Evolutionary conservation across 1,140 invertebrate species (phyloP), one percentile per base, ranked within the genome.

Genomic region (Diploscapter pachys): DNA sequence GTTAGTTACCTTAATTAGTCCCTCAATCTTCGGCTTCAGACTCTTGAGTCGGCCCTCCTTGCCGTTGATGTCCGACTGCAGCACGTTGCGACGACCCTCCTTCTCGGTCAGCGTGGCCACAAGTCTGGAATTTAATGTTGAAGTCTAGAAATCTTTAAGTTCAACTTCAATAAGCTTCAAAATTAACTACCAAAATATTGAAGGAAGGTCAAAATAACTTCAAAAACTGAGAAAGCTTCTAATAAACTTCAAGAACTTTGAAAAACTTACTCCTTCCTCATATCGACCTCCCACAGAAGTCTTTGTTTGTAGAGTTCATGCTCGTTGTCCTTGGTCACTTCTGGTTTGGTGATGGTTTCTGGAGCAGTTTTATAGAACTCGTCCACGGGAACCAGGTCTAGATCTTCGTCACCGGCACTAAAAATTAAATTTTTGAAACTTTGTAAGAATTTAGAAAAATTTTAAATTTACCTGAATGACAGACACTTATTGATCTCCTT

Each of bases 401-500:
- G 56, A 49, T 59, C 52, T 53, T 76, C 75, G 53, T 76, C 75
- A 4, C 70, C 70, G 13, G 75, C 69, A 54, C 75, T 76, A 61
- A 67, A 76, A 72, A 11, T 52, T 2, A 6, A 31, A 55, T 50
- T 68, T 52, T 52, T 9, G 6, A 5, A 50, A 31, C 31, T 31
- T 31, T 31, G 31, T 13, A 59, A 59, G 57, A 11, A 11, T 59
- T 11, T 59, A n/a, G 52, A 54, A 71, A 49, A 13, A 65, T 6
- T 9, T 9, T n/a, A 65, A 64, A 72, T 31, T 71, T 4, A 72
- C 71, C 56, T 64, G 59, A 13, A 72, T 13, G 66, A 54, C 9
- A 76, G 63, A 66, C 75, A 76, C 4, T 71, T 53, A 50, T 71
- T 65, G 31, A 76, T 67, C 56, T 76, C 69, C 63, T 76, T 76